phyloP scores from a whole-genome alignment of 2,797 vertebrate genomes.

The Phrynocephalus forsythii region DNA sequence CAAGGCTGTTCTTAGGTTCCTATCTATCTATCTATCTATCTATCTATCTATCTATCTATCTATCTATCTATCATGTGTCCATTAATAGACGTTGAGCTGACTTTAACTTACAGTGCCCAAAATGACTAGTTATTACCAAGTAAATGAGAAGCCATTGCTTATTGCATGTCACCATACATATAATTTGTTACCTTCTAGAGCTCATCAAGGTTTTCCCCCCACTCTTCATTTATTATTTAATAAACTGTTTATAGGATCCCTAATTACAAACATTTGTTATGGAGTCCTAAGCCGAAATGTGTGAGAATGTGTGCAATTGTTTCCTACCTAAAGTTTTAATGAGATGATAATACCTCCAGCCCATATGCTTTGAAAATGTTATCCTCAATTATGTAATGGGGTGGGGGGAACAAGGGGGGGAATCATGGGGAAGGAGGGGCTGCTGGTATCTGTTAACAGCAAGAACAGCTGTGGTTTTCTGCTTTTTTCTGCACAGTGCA shows the following conservation, averaged over 20 bases:
- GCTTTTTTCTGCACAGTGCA: constrained; percentile 79
- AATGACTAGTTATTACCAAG: constrained; percentile 62
- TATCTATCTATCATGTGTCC: background rate
- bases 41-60: too few species aligned
- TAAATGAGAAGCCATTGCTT: constrained; percentile 56
- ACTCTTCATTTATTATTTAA: constrained; percentile 83
- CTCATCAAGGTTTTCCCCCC: constrained; percentile 51
- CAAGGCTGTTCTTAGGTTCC: too few species aligned
- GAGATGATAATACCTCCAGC: constrained; percentile 80
- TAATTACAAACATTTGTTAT: constrained; percentile 82
- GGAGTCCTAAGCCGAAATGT: constrained; percentile 72
- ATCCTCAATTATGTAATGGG: constrained; percentile 86
- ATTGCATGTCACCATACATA: constrained; percentile 40
- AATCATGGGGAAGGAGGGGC: constrained; percentile 59
- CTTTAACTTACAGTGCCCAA: constrained; percentile 56
- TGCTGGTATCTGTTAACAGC: constrained; percentile 88
- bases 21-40: too few species aligned
- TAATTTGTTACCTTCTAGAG: constrained; percentile 58
- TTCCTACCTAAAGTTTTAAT: constrained; percentile 84
- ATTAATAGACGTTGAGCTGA: constrained; percentile 44
- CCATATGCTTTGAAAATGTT: constrained; percentile 85
- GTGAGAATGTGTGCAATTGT: constrained; percentile 69
- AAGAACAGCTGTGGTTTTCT: constrained; percentile 86
- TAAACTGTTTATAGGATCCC: constrained; percentile 75
- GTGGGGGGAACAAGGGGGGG: constrained; percentile 6